phyloP scores from a whole-genome alignment of 1,140 invertebrate species.

The Hydropsyche tenuis region DNA sequence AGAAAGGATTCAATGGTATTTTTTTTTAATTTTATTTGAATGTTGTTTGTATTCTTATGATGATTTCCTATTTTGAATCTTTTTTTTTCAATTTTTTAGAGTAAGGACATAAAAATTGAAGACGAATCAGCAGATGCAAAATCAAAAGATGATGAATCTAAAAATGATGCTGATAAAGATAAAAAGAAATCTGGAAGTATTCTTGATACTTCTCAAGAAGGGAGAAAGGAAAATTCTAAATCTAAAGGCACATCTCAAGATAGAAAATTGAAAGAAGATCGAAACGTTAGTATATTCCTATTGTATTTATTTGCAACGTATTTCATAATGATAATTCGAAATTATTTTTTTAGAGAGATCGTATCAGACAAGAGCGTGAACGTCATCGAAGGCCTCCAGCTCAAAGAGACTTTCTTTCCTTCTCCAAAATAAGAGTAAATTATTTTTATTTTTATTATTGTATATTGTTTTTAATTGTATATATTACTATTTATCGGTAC shows the following conservation, averaged over 20 bases:
- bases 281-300: background rate
- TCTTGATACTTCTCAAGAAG: background rate
- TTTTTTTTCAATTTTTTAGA: background rate
- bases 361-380: constrained; percentile 44
- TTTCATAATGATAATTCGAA: background rate
- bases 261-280: constrained; percentile 8
- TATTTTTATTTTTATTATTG: too few relatives aligned
- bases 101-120: constrained; percentile 1
- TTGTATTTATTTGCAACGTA: too few relatives aligned
- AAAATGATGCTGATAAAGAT: constrained; percentile 3
- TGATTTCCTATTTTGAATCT: background rate
- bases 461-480: constrained; percentile 10
- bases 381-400: constrained; percentile 56
- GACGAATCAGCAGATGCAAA: constrained; percentile 6
- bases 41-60: too few relatives aligned
- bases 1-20: constrained; percentile 17
- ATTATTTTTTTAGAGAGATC: constrained; percentile 31
- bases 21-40: background rate
- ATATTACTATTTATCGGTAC: too few relatives aligned
- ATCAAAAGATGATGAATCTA: background rate
- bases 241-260: constrained; percentile 30
- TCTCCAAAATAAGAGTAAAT: constrained; percentile 70
- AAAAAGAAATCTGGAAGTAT: constrained; percentile 22
- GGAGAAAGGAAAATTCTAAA: constrained; percentile 9
- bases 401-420: constrained; percentile 65